A percentile compares a stretch with the other conserved stretches of the same genome.
These are phyloP conservation scores for Papilio xuthus DNA, from an alignment of 1,140 invertebrate genomes.

Conservation along the genomic window DNA sequence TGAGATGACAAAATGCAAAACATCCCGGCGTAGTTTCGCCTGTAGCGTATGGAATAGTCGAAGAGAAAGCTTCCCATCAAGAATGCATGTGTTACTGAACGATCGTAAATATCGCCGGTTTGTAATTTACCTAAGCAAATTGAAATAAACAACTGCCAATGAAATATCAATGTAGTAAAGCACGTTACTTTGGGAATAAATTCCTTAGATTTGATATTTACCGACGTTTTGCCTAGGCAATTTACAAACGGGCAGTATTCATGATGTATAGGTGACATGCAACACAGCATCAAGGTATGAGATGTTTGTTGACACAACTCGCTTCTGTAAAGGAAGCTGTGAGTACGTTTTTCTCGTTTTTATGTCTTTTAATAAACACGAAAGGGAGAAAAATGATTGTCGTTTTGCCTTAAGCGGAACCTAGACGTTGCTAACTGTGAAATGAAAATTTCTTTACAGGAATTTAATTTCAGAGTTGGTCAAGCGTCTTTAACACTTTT, in stretches of 20 bases:
- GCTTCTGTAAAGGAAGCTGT: constrained; percentile 40
- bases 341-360: constrained; percentile 44
- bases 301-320: constrained; percentile 67
- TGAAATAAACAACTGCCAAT: neutral
- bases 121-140: neutral
- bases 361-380: constrained; percentile 47
- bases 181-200: neutral
- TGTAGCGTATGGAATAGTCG: constrained; percentile 41
- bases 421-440: constrained; percentile 21
- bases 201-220: neutral
- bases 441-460: constrained; percentile 27
- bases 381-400: constrained; percentile 30
- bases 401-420: constrained; percentile 9
- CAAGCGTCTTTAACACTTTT: neutral
- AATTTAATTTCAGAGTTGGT: neutral
- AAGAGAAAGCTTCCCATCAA: constrained; percentile 55
- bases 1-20: constrained; percentile 54
- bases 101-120: neutral
- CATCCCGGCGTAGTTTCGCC: constrained; percentile 42
- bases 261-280: constrained; percentile 39
- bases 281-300: constrained; percentile 59
- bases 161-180: neutral
- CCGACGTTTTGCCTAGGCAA: neutral
- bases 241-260: neutral
- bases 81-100: constrained; percentile 44